phyloP scores from a whole-genome alignment of 2,797 vertebrate genomes.

The Takifugu ocellatus region DNA sequence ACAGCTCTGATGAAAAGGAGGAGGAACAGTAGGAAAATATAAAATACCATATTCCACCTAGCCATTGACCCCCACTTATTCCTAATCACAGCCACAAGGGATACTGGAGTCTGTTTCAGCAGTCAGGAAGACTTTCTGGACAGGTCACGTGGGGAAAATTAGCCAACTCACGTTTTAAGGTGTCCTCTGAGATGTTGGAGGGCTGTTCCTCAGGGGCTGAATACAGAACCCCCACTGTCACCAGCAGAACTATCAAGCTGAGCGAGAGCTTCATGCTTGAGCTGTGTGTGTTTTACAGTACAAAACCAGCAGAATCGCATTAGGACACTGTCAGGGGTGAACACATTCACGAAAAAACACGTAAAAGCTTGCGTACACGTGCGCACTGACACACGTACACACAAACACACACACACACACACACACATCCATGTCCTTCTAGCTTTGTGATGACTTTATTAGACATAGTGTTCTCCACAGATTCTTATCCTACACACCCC shows the following conservation, averaged over 20 bases:
- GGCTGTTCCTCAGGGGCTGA: slow-evolving; percentile 62
- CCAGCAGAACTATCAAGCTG: slow-evolving; percentile 59
- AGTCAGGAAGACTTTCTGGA: too few species aligned
- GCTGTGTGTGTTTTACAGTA: slow-evolving; percentile 1
- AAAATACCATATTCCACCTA: too few species aligned
- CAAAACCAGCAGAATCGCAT: slow-evolving; percentile 2
- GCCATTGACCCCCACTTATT: too few species aligned
- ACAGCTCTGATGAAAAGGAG: slow-evolving; percentile 72
- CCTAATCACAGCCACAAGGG: too few species aligned
- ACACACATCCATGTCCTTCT: neutral
- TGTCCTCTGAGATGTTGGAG: slow-evolving; percentile 53
- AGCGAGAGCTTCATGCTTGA: slow-evolving; percentile 77
- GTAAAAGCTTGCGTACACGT: too few species aligned
- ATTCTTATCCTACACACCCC: too few species aligned
- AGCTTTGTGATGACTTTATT: neutral
- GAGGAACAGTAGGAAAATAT: too few species aligned
- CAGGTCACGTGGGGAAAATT: too few species aligned
- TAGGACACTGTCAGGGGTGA: neutral
- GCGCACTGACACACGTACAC: neutral
- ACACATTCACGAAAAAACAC: neutral
- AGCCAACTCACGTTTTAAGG: slow-evolving; percentile 76
- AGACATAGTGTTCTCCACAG: too few species aligned
- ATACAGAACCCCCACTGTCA: slow-evolving; percentile 60
- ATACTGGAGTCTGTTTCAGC: too few species aligned
- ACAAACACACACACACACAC: neutral